Evolutionary conservation across 1,140 invertebrate genomes (phyloP).

Genomic region (Drosophila mojavensis): DNA sequence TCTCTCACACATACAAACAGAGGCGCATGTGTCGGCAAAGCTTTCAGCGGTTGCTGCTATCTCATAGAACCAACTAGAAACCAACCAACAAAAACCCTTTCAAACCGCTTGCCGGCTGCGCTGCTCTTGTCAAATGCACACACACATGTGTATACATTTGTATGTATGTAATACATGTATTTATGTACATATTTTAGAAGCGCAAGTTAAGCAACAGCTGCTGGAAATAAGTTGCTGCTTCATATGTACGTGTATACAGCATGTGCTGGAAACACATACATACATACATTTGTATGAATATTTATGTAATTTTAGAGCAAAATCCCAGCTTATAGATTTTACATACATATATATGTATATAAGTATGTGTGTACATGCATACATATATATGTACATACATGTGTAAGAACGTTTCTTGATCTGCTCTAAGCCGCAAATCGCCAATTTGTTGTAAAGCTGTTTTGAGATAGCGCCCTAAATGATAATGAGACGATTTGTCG

Average conservation of each 20-base stretch:
- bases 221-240: slow-evolving; percentile 10
- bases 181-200: slow-evolving; percentile 48
- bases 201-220: slow-evolving; percentile 52
- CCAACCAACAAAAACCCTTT: slow-evolving; percentile 28
- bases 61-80: slow-evolving; percentile 39
- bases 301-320: neutral
- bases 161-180: slow-evolving; percentile 27
- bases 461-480: neutral
- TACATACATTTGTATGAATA: neutral
- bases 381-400: neutral
- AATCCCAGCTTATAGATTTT: neutral
- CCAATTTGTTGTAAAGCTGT: neutral
- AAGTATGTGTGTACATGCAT: neutral
- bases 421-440: neutral
- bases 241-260: neutral
- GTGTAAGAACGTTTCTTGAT: neutral
- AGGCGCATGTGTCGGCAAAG: neutral
- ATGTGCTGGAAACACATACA: too few species aligned
- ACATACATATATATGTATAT: too few species aligned
- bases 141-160: slow-evolving; percentile 2
- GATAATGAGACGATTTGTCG: slow-evolving; percentile 12
- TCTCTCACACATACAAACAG: slow-evolving; percentile 1
- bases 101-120: slow-evolving; percentile 33
- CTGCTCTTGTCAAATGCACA: neutral
- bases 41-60: slow-evolving; percentile 5